A percentile compares a stretch with the other conserved stretches of the same genome.
These are phyloP conservation scores for Thaleichthys pacificus DNA, from an alignment of 2,797 vertebrate species.

Conservation along the genomic window DNA sequence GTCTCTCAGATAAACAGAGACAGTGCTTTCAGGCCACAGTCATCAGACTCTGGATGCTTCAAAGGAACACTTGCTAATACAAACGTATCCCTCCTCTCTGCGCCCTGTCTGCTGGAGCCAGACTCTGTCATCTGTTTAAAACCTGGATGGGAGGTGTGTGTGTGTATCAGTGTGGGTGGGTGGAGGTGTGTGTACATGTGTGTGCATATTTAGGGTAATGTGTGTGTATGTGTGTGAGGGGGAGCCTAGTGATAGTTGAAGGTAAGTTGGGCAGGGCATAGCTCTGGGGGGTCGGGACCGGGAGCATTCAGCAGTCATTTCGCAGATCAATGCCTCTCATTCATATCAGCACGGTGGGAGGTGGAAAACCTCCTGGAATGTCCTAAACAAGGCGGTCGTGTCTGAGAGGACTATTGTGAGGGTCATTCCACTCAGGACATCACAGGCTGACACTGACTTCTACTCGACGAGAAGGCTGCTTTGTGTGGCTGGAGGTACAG, in stretches of 20 bases:
- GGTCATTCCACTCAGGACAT: conserved; percentile 33
- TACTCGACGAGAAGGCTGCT: conserved; percentile 43
- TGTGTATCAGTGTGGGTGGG: too few relatives aligned
- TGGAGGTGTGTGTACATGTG: too few relatives aligned
- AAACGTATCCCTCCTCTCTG: conserved; percentile 10
- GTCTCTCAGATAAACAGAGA: background rate
- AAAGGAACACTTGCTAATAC: conserved; percentile 13
- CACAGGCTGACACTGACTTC: conserved; percentile 51
- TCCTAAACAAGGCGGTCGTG: conserved; percentile 54
- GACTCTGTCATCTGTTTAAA: background rate
- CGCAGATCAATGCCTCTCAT: conserved; percentile 62
- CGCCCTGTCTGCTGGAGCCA: background rate
- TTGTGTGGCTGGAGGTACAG: conserved; percentile 36
- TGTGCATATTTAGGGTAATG: too few relatives aligned
- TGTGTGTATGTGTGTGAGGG: background rate
- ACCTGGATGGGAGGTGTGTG: background rate
- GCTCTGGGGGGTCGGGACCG: background rate
- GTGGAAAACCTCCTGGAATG: conserved; percentile 63
- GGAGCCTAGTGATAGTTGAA: conserved; percentile 1
- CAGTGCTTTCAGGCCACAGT: background rate
- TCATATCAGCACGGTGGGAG: conserved; percentile 53
- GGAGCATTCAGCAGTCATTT: conserved; percentile 23
- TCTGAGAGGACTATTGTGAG: conserved; percentile 62
- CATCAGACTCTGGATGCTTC: background rate
- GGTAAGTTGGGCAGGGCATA: conserved; percentile 25